phyloP scores from a whole-genome alignment of 2,113 vertebrate species.

The Laticauda colubrina region DNA sequence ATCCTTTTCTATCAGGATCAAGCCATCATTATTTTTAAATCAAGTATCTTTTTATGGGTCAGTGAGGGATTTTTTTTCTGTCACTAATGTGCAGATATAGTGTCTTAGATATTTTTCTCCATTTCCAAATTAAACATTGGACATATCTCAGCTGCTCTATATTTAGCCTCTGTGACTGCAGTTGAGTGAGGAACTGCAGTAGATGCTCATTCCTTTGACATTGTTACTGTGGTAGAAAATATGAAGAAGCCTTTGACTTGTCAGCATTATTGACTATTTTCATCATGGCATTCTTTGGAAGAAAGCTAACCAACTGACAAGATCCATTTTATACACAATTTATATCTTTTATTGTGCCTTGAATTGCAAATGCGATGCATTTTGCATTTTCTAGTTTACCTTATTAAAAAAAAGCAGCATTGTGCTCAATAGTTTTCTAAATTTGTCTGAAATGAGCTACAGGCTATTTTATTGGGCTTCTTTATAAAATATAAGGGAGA shows the following conservation, averaged over 20 bases:
- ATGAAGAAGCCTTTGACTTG: neutral
- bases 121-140: neutral
- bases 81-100: neutral
- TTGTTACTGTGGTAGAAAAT: neutral
- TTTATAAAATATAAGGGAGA: neutral
- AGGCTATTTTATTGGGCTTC: neutral
- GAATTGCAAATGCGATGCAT: neutral
- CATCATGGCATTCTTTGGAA: neutral
- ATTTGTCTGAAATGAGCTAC: slow-evolving; percentile 8
- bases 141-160: neutral
- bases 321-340: neutral
- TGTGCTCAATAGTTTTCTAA: neutral
- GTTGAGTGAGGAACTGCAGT: neutral
- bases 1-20: neutral
- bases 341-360: neutral
- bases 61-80: neutral
- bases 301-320: neutral
- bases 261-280: neutral
- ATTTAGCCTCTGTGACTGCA: neutral
- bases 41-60: neutral
- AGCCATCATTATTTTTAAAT: neutral
- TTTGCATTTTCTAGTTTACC: neutral
- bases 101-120: neutral
- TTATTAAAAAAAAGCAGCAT: neutral
- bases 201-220: neutral